phyloP scores from a whole-genome alignment of 2,797 vertebrate species.

The Acanthurus tractus region DNA sequence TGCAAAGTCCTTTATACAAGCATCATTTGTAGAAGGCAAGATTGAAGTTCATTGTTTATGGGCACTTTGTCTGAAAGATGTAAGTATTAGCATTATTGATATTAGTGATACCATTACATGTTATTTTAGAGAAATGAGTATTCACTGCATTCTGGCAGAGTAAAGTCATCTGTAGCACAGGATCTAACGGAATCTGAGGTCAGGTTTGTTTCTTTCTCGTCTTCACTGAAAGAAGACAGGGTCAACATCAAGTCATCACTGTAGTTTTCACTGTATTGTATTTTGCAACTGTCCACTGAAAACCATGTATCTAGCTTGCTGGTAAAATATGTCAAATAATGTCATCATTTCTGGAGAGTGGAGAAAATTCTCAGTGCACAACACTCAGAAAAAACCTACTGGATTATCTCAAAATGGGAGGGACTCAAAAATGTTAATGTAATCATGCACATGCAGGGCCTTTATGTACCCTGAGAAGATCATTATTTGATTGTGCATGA shows the following conservation, averaged over 20 bases:
- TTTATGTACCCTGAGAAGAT: neutral
- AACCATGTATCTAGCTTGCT: neutral
- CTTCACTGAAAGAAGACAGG: neutral
- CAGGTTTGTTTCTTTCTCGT: neutral
- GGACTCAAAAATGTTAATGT: neutral
- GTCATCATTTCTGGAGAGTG: neutral
- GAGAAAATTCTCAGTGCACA: too few relatives aligned
- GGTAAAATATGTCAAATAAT: neutral
- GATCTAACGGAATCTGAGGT: neutral
- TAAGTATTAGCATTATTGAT: too few relatives aligned
- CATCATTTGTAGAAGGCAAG: neutral
- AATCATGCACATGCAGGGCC: neutral
- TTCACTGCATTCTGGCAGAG: neutral
- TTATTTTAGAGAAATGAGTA: too few relatives aligned
- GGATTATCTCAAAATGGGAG: neutral
- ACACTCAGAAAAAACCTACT: neutral
- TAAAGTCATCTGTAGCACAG: neutral
- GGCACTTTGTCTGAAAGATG: neutral
- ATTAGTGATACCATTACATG: too few relatives aligned
- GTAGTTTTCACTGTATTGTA: neutral
- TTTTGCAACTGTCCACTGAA: neutral
- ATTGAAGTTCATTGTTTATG: neutral
- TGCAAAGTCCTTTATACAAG: neutral
- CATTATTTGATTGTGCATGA: neutral
- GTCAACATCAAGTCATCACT: neutral